Percentiles rank a stretch among this genome's conserved stretches.
Conservation (phyloP, 2,888 invertebrate species). For the Bembecia ichneumoniformis region DNA sequence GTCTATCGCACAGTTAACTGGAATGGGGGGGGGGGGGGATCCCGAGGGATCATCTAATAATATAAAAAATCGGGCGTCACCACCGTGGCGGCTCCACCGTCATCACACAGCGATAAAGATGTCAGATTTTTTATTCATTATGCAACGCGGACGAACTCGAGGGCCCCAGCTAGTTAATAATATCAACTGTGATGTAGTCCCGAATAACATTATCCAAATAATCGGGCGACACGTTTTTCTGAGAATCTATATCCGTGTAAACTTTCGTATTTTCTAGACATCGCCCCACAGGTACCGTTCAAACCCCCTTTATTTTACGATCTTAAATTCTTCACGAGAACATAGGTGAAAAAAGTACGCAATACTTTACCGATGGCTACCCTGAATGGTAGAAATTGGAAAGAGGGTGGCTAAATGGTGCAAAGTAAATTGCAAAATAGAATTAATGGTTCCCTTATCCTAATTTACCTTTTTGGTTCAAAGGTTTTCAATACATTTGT, state of each 20-base stretch:
- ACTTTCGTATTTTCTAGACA: slow-evolving; percentile 32
- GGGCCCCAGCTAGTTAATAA: too few relatives aligned
- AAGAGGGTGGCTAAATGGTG: slow-evolving; percentile 25
- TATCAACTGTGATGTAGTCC: too few relatives aligned
- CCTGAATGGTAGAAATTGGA: slow-evolving; percentile 29
- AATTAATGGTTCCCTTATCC: slow-evolving; percentile 40
- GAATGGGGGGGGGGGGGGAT: too few relatives aligned
- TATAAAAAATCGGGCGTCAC: too few relatives aligned
- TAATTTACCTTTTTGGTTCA: slow-evolving; percentile 8
- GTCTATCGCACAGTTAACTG: too few relatives aligned
- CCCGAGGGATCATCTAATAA: too few relatives aligned
- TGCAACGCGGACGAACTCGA: too few relatives aligned
- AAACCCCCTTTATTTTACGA: slow-evolving; percentile 62
- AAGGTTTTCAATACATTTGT: neutral
- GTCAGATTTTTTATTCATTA: too few relatives aligned
- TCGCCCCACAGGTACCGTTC: slow-evolving; percentile 33
- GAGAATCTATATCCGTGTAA: neutral
- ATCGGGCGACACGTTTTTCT: neutral
- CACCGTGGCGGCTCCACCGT: too few relatives aligned
- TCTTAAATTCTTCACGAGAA: slow-evolving; percentile 65
- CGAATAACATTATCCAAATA: too few relatives aligned
- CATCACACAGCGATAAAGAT: too few relatives aligned
- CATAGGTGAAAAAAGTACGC: slow-evolving; percentile 52
- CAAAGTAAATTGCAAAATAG: slow-evolving; percentile 18
- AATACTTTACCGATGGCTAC: slow-evolving; percentile 39